phyloP scores from a whole-genome alignment of 2,797 vertebrate genomes.

The Pseudochaenichthys georgianus region DNA sequence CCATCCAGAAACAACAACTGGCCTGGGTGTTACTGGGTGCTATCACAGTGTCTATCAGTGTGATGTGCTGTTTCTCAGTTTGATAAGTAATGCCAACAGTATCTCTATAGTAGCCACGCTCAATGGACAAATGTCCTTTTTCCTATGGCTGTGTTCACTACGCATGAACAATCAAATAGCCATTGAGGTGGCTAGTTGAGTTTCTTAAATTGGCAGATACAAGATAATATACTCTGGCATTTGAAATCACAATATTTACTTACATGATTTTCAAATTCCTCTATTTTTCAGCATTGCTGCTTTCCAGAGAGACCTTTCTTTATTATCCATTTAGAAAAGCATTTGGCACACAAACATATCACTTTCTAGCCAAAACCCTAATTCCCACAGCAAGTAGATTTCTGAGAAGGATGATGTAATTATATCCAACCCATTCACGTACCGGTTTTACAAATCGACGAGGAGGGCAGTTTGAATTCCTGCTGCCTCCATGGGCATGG shows the following conservation, averaged over 20 bases:
- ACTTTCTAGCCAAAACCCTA: constrained; percentile 2
- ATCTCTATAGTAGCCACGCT: neutral
- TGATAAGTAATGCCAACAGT: constrained; percentile 22
- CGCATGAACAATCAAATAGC: neutral
- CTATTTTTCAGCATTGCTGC: neutral
- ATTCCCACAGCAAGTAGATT: neutral
- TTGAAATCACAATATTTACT: neutral
- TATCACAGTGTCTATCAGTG: constrained; percentile 19
- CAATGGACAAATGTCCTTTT: neutral
- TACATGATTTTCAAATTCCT: neutral
- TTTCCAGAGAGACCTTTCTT: neutral
- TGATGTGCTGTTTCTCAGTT: constrained; percentile 2
- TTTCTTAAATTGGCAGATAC: neutral
- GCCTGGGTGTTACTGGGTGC: constrained; percentile 16
- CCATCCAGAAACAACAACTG: constrained; percentile 22
- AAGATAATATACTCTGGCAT: neutral
- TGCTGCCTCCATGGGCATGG: neutral
- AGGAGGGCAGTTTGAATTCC: constrained; percentile 43
- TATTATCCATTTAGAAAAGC: neutral
- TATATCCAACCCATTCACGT: neutral
- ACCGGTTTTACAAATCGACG: neutral
- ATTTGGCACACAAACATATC: neutral
- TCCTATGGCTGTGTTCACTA: neutral
- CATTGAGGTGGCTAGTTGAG: neutral
- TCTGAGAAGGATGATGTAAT: constrained; percentile 15